Evolutionary conservation across 2,113 vertebrate genomes (phyloP).

Genomic region (Corythornis madagascariensis): DNA sequence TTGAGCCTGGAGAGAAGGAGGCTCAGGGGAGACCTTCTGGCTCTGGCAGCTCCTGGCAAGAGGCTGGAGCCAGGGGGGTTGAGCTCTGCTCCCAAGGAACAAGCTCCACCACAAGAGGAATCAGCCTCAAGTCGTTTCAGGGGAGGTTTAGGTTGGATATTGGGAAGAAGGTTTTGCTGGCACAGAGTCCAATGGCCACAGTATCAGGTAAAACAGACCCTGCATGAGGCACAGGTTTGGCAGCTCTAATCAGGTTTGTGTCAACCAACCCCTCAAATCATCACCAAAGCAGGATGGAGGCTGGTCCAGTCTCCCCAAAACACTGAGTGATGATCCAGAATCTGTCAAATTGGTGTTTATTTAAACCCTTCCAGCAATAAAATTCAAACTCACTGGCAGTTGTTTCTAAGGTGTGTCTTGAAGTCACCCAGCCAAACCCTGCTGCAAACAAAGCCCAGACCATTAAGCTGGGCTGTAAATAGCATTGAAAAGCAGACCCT

Average conservation of each 20-base stretch:
- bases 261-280: not conserved
- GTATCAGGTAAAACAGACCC: not conserved
- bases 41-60: too few relatives aligned
- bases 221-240: not conserved
- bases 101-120: too few relatives aligned
- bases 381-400: not conserved
- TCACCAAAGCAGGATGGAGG: not conserved
- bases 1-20: not conserved
- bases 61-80: too few relatives aligned
- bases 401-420: not conserved
- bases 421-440: not conserved
- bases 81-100: too few relatives aligned
- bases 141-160: too few relatives aligned
- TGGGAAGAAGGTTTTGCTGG: too few relatives aligned
- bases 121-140: too few relatives aligned
- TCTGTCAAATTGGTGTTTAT: not conserved
- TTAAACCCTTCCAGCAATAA: not conserved
- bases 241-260: not conserved
- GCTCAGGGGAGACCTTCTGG: too few relatives aligned
- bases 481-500: not conserved
- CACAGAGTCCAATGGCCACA: fast-evolving
- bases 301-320: not conserved
- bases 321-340: not conserved
- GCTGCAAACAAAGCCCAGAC: not conserved
- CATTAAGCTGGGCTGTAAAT: not conserved